phyloP scores from a whole-genome alignment of 1,140 invertebrate genomes.

The Drosophila funebris region DNA sequence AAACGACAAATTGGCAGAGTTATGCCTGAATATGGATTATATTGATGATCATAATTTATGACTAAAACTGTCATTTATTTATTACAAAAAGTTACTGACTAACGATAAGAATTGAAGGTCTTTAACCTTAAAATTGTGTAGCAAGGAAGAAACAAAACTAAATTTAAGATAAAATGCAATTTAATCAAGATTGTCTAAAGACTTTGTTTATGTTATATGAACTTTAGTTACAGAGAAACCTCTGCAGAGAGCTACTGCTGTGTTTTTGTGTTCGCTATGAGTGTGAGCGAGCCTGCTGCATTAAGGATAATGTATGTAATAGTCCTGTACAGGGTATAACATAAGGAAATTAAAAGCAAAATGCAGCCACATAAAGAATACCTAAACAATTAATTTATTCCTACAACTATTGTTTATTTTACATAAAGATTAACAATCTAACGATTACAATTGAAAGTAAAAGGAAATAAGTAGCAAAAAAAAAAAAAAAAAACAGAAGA shows the following conservation, averaged over 20 bases:
- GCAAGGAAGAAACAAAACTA: not conserved
- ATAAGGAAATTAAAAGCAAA: not conserved
- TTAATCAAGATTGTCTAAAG: too few species aligned
- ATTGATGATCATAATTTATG: slow-evolving; percentile 33
- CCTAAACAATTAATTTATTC: too few species aligned
- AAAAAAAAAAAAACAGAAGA: not conserved
- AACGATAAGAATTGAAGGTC: not conserved
- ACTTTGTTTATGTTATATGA: too few species aligned
- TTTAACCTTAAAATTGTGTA: not conserved
- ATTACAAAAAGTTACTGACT: not conserved
- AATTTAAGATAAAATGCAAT: too few species aligned
- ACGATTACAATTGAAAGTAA: not conserved
- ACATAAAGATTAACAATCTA: not conserved
- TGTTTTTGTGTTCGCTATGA: too few species aligned
- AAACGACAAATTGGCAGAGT: slow-evolving; percentile 60
- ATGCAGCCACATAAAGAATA: too few species aligned
- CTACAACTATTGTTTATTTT: not conserved
- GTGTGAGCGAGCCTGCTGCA: too few species aligned
- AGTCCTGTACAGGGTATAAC: too few species aligned
- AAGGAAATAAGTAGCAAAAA: not conserved
- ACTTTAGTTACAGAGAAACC: too few species aligned
- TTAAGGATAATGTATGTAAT: too few species aligned
- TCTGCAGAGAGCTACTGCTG: too few species aligned
- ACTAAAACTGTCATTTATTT: slow-evolving; percentile 15
- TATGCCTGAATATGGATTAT: slow-evolving; percentile 54